Percentiles rank a stretch among this genome's conserved stretches.
phyloP scores from a whole-genome alignment of 2,888 invertebrate genomes.

The Unio pictorum region DNA sequence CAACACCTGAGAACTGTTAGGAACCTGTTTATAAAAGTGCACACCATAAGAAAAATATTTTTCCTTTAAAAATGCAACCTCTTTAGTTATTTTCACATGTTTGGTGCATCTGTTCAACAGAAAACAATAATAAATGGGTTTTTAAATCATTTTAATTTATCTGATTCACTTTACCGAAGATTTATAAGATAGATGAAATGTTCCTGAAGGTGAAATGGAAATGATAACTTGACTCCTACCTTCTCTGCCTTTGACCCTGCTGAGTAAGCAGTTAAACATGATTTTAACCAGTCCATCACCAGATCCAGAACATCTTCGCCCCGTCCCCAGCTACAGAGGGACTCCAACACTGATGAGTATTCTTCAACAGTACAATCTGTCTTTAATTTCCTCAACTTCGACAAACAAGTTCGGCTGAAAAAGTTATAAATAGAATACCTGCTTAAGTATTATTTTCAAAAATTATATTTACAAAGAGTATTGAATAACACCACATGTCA shows the following conservation, averaged over 20 bases:
- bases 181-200: no score
- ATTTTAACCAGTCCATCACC: constrained; percentile 52
- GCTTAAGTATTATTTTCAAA: not conserved
- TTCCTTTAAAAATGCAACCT: no score
- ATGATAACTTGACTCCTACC: no score
- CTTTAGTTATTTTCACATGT: no score
- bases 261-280: constrained; percentile 11
- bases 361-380: constrained; percentile 34
- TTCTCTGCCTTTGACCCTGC: not conserved
- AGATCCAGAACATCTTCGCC: constrained; percentile 51
- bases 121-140: no score
- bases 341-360: constrained; percentile 45
- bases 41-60: no score
- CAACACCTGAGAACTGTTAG: no score
- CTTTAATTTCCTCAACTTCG: constrained; percentile 49
- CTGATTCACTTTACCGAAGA: no score
- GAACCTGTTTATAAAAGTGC: no score
- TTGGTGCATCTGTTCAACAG: no score
- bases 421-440: not conserved
- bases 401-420: constrained; percentile 52
- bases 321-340: constrained; percentile 55
- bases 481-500: not conserved
- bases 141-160: no score
- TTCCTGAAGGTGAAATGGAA: no score
- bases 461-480: not conserved